These are phyloP conservation scores for Procambarus clarkii DNA, from an alignment of 1,140 invertebrate species.

Conservation along the genomic window DNA sequence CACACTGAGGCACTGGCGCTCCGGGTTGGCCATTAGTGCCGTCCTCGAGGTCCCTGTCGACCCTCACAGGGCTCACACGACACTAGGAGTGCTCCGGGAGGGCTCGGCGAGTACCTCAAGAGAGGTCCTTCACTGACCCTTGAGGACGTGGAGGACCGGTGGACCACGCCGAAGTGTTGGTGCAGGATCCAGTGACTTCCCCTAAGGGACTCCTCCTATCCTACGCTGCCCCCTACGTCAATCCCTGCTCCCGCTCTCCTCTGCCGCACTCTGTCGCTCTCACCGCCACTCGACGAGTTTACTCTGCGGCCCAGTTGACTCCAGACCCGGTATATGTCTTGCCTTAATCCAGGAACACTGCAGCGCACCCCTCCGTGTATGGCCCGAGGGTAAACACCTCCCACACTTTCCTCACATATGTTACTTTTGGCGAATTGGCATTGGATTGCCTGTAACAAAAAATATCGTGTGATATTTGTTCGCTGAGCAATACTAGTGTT, in stretches of 20 bases:
- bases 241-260: neutral
- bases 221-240: neutral
- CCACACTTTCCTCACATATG: neutral
- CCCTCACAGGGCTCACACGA: neutral
- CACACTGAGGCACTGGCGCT: neutral
- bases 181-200: constrained; percentile 35
- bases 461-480: no score
- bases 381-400: neutral
- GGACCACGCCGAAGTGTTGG: constrained; percentile 21
- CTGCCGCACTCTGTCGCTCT: constrained; percentile 25
- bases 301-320: constrained; percentile 20
- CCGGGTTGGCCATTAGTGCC: constrained; percentile 8
- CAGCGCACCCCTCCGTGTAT: neutral
- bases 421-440: neutral
- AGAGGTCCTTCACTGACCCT: constrained; percentile 13
- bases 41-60: neutral
- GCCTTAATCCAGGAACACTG: neutral
- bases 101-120: neutral
- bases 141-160: constrained; percentile 6
- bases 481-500: no score
- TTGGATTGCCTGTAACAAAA: no score
- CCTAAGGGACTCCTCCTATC: neutral
- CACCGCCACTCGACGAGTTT: constrained; percentile 16
- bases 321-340: neutral
- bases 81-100: neutral